A percentile compares a stretch with the other conserved stretches of the same genome.
Conservation (phyloP, 2,797 vertebrate genomes). For the Phrynocephalus guinanensis region DNA sequence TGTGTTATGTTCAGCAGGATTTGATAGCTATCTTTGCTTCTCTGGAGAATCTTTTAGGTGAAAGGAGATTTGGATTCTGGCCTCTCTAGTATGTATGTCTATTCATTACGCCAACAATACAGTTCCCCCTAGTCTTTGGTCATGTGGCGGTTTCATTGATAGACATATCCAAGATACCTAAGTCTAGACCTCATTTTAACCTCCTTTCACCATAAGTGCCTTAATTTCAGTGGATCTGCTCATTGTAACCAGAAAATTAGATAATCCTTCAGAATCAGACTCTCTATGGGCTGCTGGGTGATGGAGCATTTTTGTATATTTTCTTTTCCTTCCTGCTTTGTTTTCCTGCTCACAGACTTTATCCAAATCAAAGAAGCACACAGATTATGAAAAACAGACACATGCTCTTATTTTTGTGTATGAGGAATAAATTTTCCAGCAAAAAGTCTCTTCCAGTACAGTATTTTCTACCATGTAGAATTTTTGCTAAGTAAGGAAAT, state of each 20-base stretch:
- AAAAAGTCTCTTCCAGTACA: neutral
- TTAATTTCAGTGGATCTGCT: neutral
- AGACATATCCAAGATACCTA: neutral
- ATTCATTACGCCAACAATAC: no score
- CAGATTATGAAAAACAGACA: constrained; percentile 9
- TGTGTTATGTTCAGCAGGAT: neutral
- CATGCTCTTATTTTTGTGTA: neutral
- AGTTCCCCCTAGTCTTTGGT: no score
- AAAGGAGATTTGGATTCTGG: no score
- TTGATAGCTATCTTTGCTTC: neutral
- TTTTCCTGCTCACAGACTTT: neutral
- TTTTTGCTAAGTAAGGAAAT: constrained; percentile 1
- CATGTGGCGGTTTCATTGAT: neutral
- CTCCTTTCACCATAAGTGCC: neutral
- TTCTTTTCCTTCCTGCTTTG: neutral
- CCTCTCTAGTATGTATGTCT: no score
- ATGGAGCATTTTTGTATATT: neutral
- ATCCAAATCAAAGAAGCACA: constrained; percentile 12
- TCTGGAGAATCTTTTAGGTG: no score
- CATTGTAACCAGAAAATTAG: neutral
- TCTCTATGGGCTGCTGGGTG: neutral
- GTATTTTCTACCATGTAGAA: constrained; percentile 17
- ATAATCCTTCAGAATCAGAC: neutral
- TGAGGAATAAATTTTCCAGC: constrained; percentile 7
- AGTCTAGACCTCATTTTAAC: neutral